Evolutionary conservation across 2,113 vertebrate species (phyloP).

Genomic region (Xiphorhynchus elegans): DNA sequence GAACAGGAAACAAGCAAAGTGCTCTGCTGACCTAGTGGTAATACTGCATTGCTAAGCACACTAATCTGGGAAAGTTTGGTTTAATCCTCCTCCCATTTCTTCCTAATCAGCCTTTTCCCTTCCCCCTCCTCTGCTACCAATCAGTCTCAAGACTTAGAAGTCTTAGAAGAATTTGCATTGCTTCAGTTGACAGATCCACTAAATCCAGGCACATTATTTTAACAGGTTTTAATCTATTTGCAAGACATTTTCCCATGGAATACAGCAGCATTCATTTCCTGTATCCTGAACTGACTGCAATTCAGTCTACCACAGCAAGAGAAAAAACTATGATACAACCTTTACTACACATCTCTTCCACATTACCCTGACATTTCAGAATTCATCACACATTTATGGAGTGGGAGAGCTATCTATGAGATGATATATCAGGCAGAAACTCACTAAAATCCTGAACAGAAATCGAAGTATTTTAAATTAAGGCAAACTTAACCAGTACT

Average conservation of each 20-base stretch:
- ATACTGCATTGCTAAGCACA: conserved; percentile 14
- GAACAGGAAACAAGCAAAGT: conserved; percentile 6
- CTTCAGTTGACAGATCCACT: neutral
- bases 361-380: neutral
- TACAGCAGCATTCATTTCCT: neutral
- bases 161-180: neutral
- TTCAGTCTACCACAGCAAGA: neutral
- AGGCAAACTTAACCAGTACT: neutral
- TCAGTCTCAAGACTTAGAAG: conserved; percentile 11
- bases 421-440: neutral
- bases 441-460: neutral
- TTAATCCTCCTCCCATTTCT: conserved; percentile 53
- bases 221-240: conserved; percentile 14
- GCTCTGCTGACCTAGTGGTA: conserved; percentile 40
- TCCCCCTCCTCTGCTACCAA: neutral
- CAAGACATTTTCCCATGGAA: neutral
- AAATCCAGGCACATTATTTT: conserved; percentile 16
- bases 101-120: conserved; percentile 9
- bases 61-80: conserved; percentile 43
- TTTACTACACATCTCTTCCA: neutral
- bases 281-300: neutral
- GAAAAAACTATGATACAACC: neutral
- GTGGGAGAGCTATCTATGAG: neutral
- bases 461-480: neutral
- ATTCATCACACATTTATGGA: neutral